Base-by-base conservation (phyloP, 2,797 vertebrate species). In the Acestrorhynchus altus region DNA sequence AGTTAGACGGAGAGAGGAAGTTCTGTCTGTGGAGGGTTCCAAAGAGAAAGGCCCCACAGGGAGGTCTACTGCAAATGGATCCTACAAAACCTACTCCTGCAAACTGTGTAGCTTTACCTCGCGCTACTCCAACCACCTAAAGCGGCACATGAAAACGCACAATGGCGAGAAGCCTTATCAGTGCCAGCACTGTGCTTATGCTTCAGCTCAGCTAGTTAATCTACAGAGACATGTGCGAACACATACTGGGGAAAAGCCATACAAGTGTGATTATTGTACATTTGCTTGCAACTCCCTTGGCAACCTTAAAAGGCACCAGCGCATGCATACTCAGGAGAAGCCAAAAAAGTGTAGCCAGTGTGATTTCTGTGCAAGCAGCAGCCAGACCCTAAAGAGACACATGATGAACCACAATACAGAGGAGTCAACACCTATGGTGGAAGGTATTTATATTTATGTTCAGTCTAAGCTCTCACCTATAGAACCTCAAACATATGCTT, bases 61-160 rank as follows among this genome's bases (percentile, higher is more conserved):
- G 8, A 0, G 66, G 44, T 4, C 0, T 26, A 9, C 0, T 54
- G 46, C 35, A 1, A 66, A 0, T 0, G 52, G 71, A 20, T 64
- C 92, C 22, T 80, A 86, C 13, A 94, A 95, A 28, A 88, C 95
- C 56, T 96, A 92, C 92, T 90, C 95, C 24, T 99, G 97, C 91
- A 93, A 96, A 57, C 93, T 98, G 83, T 99, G 97, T 90, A 75
- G 93, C 89, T 99, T 99, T 90, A 91, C 93, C 83, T 97, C 97
- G 0, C 96, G 97, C 86, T 99, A 99, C 93, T 98, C 97, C 86
- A 98, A 98, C 92, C 97, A 99, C 87, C 94, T 99, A 82, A 99
- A 98, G 86, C 95, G 97, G 69, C 97, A 99, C 93, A 98, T 98
- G 96, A 95, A 96, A 88, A 98, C 94, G 18, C 97, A 99, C 91